Evolutionary conservation across 2,113 vertebrate genomes (phyloP), one percentile per base, ranked within the genome.

Genomic region (Boulengeromyrus knoepffleri): DNA sequence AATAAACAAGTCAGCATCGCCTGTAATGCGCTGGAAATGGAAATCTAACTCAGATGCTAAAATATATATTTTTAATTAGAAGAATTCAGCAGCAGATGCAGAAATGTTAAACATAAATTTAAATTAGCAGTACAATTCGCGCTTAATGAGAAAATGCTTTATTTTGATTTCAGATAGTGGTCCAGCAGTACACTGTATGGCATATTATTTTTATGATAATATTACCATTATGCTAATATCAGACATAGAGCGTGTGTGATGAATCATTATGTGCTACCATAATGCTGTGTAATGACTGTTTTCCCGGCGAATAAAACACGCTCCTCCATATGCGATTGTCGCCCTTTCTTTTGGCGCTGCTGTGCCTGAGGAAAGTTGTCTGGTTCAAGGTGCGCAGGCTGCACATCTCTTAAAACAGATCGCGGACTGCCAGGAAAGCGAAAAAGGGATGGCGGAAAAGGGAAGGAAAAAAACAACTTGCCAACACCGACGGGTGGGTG

Each of bases 351-450:
- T 83, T 7, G 21, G 47, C 5, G 42, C 19, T 42, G 42, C 6
- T 47, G 31, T 70, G 24, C 62, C 42, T 42, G 17, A 12, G 42
- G 21, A n/a, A 36, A 9, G 15, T 12, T 8, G 74, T 42, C 36
- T 31, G 7, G 50, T 53, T 56, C 27, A 7, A 87, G 47, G 46
- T n/a, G 45, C 31, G 24, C 47, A 19, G 31, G 13, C 5, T 17
- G 46, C 83, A 45, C 86, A 87, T 90, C 56, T 88, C 88, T 52
- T 47, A 70, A 89, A 90, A 85, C 12, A n/a, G 66, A 70, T 91
- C 58, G 90, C 88, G 90, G 45, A 80, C 3, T 50, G 46, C 85
- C 50, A 58, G 84, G 58, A 84, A 53, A 66, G 77, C 62, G n/a
- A 70, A 70, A 62, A 70, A 7, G 62, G n/a, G 10, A 70, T 31